A percentile compares a stretch with the other conserved stretches of the same genome.
These are phyloP conservation scores for Aurelia aurita complex sp. Pacific DNA, from an alignment of 30 jellyfish, hydroid and myxozoan species.

Conservation along the genomic window DNA sequence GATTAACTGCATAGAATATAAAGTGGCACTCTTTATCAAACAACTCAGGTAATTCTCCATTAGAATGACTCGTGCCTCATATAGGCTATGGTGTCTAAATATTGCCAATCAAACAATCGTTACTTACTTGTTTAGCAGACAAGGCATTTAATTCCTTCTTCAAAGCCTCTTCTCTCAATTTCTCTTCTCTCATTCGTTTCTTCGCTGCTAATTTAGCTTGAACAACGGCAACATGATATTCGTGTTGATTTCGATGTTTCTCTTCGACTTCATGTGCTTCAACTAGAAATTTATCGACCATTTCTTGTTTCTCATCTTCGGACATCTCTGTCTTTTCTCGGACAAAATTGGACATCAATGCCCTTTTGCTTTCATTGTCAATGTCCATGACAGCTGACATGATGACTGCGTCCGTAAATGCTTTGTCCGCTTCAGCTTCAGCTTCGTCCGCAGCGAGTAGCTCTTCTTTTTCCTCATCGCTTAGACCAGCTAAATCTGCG, in stretches of 20 bases:
- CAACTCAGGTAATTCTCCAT: too few species aligned
- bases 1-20: too few species aligned
- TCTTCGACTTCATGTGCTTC: slow-evolving; percentile 68
- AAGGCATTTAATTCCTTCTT: slow-evolving; percentile 65
- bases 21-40: too few species aligned
- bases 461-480: slow-evolving; percentile 65
- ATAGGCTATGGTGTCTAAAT: too few species aligned
- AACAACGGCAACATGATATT: slow-evolving; percentile 77
- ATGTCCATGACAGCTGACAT: slow-evolving; percentile 59
- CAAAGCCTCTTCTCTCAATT: slow-evolving; percentile 80
- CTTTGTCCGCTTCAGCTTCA: slow-evolving; percentile 77
- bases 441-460: slow-evolving; percentile 66
- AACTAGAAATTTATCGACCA: slow-evolving; percentile 55
- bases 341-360: slow-evolving; percentile 11
- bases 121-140: slow-evolving; percentile 60
- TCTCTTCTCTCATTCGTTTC: slow-evolving; percentile 75
- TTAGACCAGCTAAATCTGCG: slow-evolving; percentile 57
- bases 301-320: slow-evolving; percentile 72
- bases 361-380: slow-evolving; percentile 35
- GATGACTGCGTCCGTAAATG: slow-evolving; percentile 46
- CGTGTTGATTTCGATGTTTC: slow-evolving; percentile 58
- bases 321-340: slow-evolving; percentile 55
- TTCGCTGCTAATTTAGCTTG: slow-evolving; percentile 89
- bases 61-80: too few species aligned
- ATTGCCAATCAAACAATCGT: background rate